A percentile compares a stretch with the other conserved stretches of the same genome.
These are phyloP conservation scores for Mastomys natalensis DNA, from an alignment of 2,113 vertebrate species.

Conservation along the genomic window DNA sequence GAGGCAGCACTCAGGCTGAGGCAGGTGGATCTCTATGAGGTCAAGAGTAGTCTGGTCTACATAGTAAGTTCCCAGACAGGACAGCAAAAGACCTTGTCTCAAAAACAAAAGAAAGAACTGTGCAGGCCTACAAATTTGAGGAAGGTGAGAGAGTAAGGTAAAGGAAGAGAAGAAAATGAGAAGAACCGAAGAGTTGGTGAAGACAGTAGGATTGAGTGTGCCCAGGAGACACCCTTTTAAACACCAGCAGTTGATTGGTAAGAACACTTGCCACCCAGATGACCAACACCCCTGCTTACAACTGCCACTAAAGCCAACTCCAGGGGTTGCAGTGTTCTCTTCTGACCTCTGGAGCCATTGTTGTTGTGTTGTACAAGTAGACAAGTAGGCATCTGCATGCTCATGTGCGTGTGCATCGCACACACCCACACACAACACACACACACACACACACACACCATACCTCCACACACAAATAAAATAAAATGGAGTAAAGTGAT, in stretches of 20 bases:
- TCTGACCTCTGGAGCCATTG: not conserved
- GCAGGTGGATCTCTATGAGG: not conserved
- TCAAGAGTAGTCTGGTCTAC: not conserved
- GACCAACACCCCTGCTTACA: not conserved
- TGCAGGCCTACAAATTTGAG: not conserved
- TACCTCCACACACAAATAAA: not conserved
- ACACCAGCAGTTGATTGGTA: no score
- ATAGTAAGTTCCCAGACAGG: not conserved
- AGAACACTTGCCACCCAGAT: not conserved
- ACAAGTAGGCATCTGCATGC: not conserved
- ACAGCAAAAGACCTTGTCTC: not conserved
- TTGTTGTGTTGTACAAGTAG: not conserved
- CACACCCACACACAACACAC: not conserved
- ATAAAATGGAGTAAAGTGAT: not conserved
- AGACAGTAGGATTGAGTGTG: not conserved
- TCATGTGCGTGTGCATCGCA: no score
- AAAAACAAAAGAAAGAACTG: not conserved
- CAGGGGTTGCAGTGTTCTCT: not conserved
- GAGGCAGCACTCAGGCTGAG: not conserved
- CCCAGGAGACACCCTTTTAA: not conserved
- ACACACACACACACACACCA: not conserved
- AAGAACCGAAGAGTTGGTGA: not conserved
- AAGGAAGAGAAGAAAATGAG: slow-evolving; percentile 38
- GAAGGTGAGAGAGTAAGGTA: not conserved
- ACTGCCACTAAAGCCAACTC: not conserved